Evolutionary conservation across 1,140 invertebrate species (phyloP), one percentile per base, ranked within the genome.

Genomic region (Meloidogyne exigua): DNA sequence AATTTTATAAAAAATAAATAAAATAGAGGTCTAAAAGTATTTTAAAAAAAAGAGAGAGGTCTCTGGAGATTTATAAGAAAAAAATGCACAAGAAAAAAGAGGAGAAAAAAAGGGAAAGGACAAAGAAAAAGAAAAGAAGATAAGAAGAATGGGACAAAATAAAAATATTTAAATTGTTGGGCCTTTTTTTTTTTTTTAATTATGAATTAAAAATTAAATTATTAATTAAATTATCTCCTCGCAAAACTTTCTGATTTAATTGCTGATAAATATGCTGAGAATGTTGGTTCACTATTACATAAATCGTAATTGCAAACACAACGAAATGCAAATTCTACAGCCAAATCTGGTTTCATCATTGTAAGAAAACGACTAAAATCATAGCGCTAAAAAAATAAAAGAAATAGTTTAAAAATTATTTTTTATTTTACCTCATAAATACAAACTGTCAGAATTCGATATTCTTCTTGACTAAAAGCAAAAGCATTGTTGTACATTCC

Each of bases 231-330:
- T 32, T 65, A 73, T 73, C 72, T 73, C 57, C 72, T 66, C 10
- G 72, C 72, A 64, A 73, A 73, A 32, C 72, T 73, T 44, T 76
- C 75, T 42, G 63, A 66, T 62, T 71, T 79, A 32, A 79, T 79
- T 57, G 78, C 36, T 25, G 44, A 49, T 26, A 79, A 64, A 49
- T 79, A 79, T 42, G 68, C 79, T 13, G 39, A 66, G 62, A 79
- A 79, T 23, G 78, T 79, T 25, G 78, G 62, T 68, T 79, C 78
- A 21, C 65, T 71, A 57, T 79, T 79, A 69, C 78, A 79, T 49
- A 80, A 21, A 74, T 79, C 78, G 68, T 79, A 79, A 63, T 79
- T 79, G 69, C 78, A 79, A 23, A 79, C 78, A 62, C 78, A 79
- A 44, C 78, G 78, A 67, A 79, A 79, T n/a, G 57, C 44, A 63